Evolutionary conservation across 2,888 invertebrate genomes (phyloP).

Genomic region (Acronicta aceris): DNA sequence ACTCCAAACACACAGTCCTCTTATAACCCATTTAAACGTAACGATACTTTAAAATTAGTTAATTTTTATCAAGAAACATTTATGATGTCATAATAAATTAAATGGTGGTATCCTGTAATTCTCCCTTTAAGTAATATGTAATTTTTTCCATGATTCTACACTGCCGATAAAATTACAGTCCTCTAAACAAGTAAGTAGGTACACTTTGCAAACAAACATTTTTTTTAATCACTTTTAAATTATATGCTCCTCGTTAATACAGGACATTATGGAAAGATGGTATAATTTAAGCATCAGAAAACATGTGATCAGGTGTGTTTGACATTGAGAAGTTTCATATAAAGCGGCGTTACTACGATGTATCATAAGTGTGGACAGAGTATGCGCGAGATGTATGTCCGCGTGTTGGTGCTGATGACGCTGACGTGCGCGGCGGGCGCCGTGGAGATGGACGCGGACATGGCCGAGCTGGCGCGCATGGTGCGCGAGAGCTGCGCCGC

Average conservation of each 20-base stretch:
- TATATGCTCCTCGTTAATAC: slow-evolving; percentile 6
- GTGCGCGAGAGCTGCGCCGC: slow-evolving; percentile 76
- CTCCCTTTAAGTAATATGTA: slow-evolving; percentile 47
- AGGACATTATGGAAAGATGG: slow-evolving; percentile 40
- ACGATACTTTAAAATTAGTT: slow-evolving; percentile 22
- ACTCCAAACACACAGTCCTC: not conserved
- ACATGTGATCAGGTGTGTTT: slow-evolving; percentile 49
- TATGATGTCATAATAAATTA: slow-evolving; percentile 45
- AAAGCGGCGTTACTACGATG: slow-evolving; percentile 18
- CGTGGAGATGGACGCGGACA: slow-evolving; percentile 73
- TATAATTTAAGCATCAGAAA: slow-evolving; percentile 65
- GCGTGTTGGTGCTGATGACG: slow-evolving; percentile 29
- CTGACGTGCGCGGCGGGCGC: slow-evolving; percentile 27
- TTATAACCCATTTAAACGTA: slow-evolving; percentile 17
- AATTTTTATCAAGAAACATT: slow-evolving; percentile 28
- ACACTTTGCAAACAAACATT: slow-evolving; percentile 55
- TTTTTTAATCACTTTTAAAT: slow-evolving; percentile 66
- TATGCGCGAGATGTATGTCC: slow-evolving; percentile 16
- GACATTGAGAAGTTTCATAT: slow-evolving; percentile 65
- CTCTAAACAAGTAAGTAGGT: slow-evolving; percentile 22
- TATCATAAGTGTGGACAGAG: not conserved
- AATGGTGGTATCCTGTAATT: slow-evolving; percentile 41
- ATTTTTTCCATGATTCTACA: slow-evolving; percentile 69
- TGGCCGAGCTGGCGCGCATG: slow-evolving; percentile 80
- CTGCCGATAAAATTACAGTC: slow-evolving; percentile 48